phyloP scores from a whole-genome alignment of 2,797 vertebrate species.

The Poeciliopsis paucimaculata region DNA sequence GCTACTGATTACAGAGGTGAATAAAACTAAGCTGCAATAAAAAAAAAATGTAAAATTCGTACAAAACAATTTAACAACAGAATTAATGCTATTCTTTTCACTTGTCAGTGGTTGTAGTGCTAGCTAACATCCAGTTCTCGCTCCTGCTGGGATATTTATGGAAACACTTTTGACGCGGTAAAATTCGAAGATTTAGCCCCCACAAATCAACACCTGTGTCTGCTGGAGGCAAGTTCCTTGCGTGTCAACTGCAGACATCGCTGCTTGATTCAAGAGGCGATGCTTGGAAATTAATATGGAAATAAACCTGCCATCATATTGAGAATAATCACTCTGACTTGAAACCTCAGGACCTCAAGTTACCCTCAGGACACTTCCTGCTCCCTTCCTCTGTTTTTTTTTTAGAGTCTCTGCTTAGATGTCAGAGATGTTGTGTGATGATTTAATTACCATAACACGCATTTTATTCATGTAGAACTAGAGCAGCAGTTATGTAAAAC shows the following conservation, averaged over 20 bases:
- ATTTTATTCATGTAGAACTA: constrained; percentile 65
- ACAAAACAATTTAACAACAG: constrained; percentile 8
- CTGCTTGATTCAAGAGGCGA: constrained; percentile 47
- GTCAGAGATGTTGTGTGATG: constrained; percentile 71
- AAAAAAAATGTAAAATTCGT: background rate
- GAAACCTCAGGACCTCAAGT: constrained; percentile 48
- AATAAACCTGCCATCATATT: constrained; percentile 65
- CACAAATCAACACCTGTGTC: constrained; percentile 33
- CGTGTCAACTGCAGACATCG: constrained; percentile 27
- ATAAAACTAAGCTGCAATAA: background rate
- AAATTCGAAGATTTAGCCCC: constrained; percentile 18
- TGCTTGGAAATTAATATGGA: constrained; percentile 56
- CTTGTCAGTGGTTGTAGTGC: constrained; percentile 12
- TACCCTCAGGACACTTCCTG: constrained; percentile 48
- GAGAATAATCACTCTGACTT: constrained; percentile 51
- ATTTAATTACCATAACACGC: constrained; percentile 68
- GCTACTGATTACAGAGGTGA: background rate
- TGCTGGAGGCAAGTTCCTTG: constrained; percentile 23
- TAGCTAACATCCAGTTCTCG: constrained; percentile 3
- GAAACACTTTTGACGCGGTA: constrained; percentile 2
- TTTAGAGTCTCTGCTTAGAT: constrained; percentile 54
- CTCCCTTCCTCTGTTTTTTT: constrained; percentile 5
- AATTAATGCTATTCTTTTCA: constrained; percentile 8
- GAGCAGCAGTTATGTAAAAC: constrained; percentile 65
- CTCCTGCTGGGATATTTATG: constrained; percentile 2